Percentiles rank a stretch among this genome's conserved stretches.
phyloP scores from a whole-genome alignment of 2,888 invertebrate genomes.

The Agrochola circellaris region DNA sequence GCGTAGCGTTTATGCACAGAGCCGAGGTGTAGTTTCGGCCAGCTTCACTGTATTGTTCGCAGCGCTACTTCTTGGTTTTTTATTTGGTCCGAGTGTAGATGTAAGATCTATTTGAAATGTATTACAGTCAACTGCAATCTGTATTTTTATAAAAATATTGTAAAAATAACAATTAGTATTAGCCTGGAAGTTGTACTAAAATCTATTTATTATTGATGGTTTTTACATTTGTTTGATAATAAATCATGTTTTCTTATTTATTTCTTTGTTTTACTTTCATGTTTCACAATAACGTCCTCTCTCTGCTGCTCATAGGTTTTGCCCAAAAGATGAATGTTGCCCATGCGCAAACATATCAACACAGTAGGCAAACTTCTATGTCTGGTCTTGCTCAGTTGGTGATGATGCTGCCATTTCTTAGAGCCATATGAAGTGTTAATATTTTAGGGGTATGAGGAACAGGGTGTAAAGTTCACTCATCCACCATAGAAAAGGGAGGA shows the following conservation, averaged over 20 bases:
- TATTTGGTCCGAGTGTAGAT: not conserved
- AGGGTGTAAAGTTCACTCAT: too few species aligned
- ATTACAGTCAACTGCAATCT: not conserved
- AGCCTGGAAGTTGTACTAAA: conserved; percentile 5
- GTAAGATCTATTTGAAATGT: not conserved
- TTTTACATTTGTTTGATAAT: conserved; percentile 44
- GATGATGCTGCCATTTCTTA: too few species aligned
- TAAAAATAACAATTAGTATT: conserved; percentile 14
- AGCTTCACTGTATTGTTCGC: too few species aligned
- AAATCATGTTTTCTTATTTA: conserved; percentile 35
- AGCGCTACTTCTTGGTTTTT: too few species aligned
- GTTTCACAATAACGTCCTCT: not conserved
- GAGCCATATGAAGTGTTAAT: not conserved
- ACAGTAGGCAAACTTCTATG: too few species aligned
- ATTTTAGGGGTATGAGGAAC: too few species aligned
- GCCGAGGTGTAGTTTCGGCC: too few species aligned
- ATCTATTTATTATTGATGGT: conserved; percentile 29
- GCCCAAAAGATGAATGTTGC: not conserved
- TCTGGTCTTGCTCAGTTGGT: not conserved
- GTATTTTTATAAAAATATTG: conserved; percentile 1
- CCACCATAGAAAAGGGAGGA: too few species aligned
- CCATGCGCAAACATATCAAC: too few species aligned
- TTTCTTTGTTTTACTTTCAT: conserved; percentile 2
- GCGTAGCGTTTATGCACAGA: too few species aligned
- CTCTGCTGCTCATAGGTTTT: not conserved